Percentiles rank a stretch among this genome's conserved stretches.
These are phyloP conservation scores for Melinaea menophilus DNA, from an alignment of 2,888 invertebrate species.

Conservation along the genomic window DNA sequence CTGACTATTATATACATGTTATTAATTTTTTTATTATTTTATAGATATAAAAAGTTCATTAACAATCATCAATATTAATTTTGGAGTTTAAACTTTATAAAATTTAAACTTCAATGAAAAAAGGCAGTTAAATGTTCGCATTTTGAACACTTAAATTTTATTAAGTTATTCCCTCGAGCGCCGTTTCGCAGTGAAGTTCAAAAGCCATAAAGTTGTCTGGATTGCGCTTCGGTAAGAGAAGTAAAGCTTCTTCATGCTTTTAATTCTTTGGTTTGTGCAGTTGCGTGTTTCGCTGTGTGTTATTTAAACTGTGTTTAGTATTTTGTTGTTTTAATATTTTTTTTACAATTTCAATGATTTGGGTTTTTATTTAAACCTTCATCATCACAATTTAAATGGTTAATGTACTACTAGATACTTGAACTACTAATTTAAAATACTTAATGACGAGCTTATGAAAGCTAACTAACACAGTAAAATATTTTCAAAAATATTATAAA, in stretches of 20 bases:
- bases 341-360: background rate
- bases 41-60: too few relatives aligned
- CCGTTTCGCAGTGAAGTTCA: constrained; percentile 25
- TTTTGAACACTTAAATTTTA: constrained; percentile 10
- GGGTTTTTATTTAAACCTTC: background rate
- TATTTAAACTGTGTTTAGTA: constrained; percentile 17
- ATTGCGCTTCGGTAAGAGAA: background rate
- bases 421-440: too few relatives aligned
- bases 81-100: background rate
- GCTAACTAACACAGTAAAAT: too few relatives aligned
- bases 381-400: too few relatives aligned
- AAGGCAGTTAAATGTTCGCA: too few relatives aligned
- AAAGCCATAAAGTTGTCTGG: too few relatives aligned
- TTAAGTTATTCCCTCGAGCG: constrained; percentile 27
- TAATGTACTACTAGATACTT: too few relatives aligned
- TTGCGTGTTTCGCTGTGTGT: constrained; percentile 3
- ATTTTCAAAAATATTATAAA: too few relatives aligned
- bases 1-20: too few relatives aligned
- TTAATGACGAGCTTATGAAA: too few relatives aligned
- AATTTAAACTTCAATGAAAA: background rate
- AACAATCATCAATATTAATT: constrained; percentile 2
- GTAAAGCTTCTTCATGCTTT: constrained; percentile 18
- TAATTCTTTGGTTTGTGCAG: constrained; percentile 16
- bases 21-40: too few relatives aligned
- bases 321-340: constrained; percentile 8